phyloP scores from a whole-genome alignment of 2,797 vertebrate genomes.

The Eidolon dupreanum region DNA sequence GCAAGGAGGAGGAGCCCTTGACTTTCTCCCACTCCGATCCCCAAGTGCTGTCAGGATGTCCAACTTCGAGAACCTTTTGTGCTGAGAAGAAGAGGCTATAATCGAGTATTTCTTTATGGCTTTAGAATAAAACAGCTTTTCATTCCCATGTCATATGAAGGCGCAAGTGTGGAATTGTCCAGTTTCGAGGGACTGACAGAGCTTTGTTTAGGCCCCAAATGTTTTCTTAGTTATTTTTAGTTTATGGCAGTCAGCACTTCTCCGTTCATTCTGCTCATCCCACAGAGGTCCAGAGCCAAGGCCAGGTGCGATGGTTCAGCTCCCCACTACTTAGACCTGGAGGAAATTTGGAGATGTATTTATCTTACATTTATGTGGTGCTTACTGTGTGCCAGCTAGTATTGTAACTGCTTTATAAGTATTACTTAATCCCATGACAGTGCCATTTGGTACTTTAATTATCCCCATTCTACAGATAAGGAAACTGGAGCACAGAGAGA shows the following conservation, averaged over 20 bases:
- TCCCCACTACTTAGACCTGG: neutral
- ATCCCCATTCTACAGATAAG: neutral
- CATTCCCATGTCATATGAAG: slow-evolving; percentile 19
- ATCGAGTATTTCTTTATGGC: neutral
- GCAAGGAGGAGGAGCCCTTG: neutral
- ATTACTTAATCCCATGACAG: neutral
- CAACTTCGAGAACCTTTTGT: slow-evolving; percentile 33
- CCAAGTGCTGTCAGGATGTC: neutral
- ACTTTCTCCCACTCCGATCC: neutral
- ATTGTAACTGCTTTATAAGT: neutral
- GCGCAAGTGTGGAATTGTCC: neutral
- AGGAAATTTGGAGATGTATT: neutral
- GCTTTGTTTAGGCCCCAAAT: neutral
- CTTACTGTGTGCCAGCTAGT: neutral
- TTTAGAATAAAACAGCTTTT: slow-evolving; percentile 51
- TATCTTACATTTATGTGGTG: neutral
- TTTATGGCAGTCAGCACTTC: neutral
- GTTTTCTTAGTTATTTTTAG: slow-evolving; percentile 41
- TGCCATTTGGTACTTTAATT: neutral
- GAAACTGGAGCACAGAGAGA: neutral
- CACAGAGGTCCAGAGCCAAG: neutral
- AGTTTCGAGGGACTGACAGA: neutral
- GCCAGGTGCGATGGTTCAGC: neutral
- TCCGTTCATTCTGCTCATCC: neutral
- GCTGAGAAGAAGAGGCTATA: slow-evolving; percentile 50